These are phyloP conservation scores for Drosophila insularis DNA, from an alignment of 1,140 invertebrate species.

Conservation along the genomic window DNA sequence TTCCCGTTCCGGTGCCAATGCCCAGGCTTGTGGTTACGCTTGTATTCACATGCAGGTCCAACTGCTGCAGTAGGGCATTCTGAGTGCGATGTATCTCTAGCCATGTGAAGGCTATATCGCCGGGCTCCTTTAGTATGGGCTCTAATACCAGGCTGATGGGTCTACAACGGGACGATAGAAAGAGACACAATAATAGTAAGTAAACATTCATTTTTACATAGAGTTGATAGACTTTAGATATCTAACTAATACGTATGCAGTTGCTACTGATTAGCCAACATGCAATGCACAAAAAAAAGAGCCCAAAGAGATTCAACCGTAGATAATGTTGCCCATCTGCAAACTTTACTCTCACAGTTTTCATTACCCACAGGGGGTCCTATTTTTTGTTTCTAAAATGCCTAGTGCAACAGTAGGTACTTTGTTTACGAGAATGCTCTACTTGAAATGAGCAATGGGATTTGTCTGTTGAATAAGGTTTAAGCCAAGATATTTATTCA, in stretches of 20 bases:
- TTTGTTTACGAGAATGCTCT: background rate
- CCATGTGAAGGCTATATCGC: slow-evolving; percentile 87
- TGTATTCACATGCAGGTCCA: slow-evolving; percentile 83
- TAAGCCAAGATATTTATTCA: background rate
- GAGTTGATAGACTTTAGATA: slow-evolving; percentile 2
- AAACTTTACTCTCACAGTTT: background rate
- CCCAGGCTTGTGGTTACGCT: slow-evolving; percentile 70
- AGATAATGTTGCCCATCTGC: background rate
- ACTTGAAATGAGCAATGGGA: background rate
- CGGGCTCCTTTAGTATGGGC: slow-evolving; percentile 88
- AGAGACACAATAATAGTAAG: background rate
- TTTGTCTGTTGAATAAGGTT: background rate
- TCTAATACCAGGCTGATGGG: slow-evolving; percentile 86
- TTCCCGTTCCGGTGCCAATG: slow-evolving; percentile 26
- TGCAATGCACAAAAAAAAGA: too few relatives aligned
- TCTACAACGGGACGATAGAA: slow-evolving; percentile 39
- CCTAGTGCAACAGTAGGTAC: background rate
- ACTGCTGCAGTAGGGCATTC: slow-evolving; percentile 86
- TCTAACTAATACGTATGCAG: background rate
- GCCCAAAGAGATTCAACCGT: too few relatives aligned
- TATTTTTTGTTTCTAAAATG: too few relatives aligned
- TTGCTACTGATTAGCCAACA: background rate
- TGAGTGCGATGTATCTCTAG: slow-evolving; percentile 88
- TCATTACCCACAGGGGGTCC: background rate
- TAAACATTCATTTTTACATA: slow-evolving; percentile 1